Conservation (phyloP, 1,140 invertebrate genomes). For the Lutraria rhynchaena region DNA sequence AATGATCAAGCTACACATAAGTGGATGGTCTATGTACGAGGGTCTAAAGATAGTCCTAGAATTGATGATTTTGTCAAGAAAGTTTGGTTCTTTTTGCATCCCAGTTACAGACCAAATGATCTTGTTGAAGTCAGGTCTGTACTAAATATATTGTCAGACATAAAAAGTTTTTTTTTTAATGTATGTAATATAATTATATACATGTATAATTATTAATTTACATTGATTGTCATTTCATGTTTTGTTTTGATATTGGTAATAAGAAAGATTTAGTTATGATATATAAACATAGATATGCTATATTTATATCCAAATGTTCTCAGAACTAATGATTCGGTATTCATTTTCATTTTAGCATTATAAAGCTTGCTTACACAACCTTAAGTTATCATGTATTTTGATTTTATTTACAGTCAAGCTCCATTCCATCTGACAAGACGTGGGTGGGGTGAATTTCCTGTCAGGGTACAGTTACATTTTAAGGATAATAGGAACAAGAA, state of each 20-base stretch:
- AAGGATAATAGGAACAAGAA: constrained; percentile 89
- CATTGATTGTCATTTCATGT: too few species aligned
- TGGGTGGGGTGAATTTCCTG: constrained; percentile 96
- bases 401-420: constrained; percentile 84
- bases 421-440: constrained; percentile 92
- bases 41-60: constrained; percentile 85
- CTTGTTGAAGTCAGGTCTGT: constrained; percentile 89
- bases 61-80: constrained; percentile 88
- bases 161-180: too few species aligned
- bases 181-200: too few species aligned
- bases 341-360: too few species aligned
- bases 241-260: too few species aligned
- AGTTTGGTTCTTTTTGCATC: constrained; percentile 92
- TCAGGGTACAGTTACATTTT: constrained; percentile 91
- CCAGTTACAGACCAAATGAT: constrained; percentile 94
- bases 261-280: too few species aligned
- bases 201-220: too few species aligned
- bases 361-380: too few species aligned
- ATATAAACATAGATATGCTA: too few species aligned
- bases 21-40: constrained; percentile 94
- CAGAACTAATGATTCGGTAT: too few species aligned
- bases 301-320: too few species aligned
- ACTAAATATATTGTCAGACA: background rate
- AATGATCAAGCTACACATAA: constrained; percentile 89
- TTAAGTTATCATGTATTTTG: too few species aligned